Base-by-base conservation (phyloP, 1,140 invertebrate species). In the Zaprionus gabonicus region DNA sequence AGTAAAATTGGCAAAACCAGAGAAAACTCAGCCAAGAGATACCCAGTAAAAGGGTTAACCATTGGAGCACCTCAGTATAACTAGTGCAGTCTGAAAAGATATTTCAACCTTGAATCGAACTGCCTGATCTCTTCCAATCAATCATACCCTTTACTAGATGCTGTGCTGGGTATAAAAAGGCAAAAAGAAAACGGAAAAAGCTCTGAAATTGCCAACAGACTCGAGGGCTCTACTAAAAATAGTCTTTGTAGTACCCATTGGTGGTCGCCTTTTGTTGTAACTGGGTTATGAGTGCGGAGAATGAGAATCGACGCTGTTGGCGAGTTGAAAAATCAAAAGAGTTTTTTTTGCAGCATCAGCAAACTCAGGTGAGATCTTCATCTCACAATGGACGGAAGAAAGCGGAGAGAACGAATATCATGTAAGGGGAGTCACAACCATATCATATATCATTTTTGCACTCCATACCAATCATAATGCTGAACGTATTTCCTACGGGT, bases 211-310 rank as follows among this genome's bases (percentile, higher is more conserved):
- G 59, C 67, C 67, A 70, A 75, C 53, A 53, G 64, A 53, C 41
- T 67, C 7, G 62, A 65, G 70, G 51, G 28, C 58, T 57, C 38
- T 25, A 38, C 51, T 71, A 71, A 36, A 76, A 76, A 76, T 71
- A 76, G 67, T 64, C 34, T 31, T 55, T 63, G 62, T 20, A 46
- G 41, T 46, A 67, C 20, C 41, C 51, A 63, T 75, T 56, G 71
- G 27, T 62, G 57, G 49, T 62, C 38, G 53, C 38, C 38, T 34
- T 41, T 76, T 76, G 53, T 65, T 71, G 68, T 71, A 76, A 76
- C 68, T 76, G 73, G 73, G 73, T 75, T 74, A 74, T 69, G 66
- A 74, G 65, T 60, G 55, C 31, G 53, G 34, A 44, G 59, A 41
- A 44, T 17, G 25, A 71, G 67, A 51, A 58, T 53, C 41, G 41